These are phyloP conservation scores for Psammodynastes pulverulentus DNA, from an alignment of 2,113 vertebrate genomes.

Conservation along the genomic window DNA sequence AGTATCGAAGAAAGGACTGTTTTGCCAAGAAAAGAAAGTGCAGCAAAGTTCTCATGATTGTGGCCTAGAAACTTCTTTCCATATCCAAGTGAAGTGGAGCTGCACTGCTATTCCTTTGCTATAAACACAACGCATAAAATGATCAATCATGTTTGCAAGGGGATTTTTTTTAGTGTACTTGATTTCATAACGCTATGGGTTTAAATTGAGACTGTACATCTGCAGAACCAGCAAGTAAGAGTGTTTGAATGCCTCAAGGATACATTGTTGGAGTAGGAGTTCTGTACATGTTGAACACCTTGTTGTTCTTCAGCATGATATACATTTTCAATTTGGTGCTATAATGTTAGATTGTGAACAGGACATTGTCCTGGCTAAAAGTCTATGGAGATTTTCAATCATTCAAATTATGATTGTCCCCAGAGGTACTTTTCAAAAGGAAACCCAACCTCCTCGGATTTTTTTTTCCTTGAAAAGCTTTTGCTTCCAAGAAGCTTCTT, in stretches of 20 bases:
- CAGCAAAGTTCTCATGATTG: not conserved
- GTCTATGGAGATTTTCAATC: not conserved
- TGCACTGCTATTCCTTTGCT: not conserved
- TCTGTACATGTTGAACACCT: not conserved
- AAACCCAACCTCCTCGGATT: not conserved
- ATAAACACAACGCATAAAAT: not conserved
- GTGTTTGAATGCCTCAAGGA: not conserved
- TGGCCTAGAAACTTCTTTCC: not conserved
- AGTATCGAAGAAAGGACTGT: not conserved
- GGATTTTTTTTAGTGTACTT: not conserved
- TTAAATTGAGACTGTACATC: not conserved
- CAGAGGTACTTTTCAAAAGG: not conserved
- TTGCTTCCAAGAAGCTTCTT: not conserved
- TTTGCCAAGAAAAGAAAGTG: not conserved
- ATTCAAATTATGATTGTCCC: not conserved
- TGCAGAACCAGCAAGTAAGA: not conserved
- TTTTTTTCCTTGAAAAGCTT: not conserved
- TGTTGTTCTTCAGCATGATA: not conserved
- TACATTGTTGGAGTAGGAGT: not conserved
- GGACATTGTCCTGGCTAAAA: not conserved
- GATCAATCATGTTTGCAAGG: not conserved
- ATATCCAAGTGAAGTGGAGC: not conserved
- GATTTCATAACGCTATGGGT: not conserved
- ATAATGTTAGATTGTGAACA: not conserved
- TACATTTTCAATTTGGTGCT: not conserved